Evolutionary conservation across 2,113 vertebrate species (phyloP).

Genomic region (Synchiropus splendidus): DNA sequence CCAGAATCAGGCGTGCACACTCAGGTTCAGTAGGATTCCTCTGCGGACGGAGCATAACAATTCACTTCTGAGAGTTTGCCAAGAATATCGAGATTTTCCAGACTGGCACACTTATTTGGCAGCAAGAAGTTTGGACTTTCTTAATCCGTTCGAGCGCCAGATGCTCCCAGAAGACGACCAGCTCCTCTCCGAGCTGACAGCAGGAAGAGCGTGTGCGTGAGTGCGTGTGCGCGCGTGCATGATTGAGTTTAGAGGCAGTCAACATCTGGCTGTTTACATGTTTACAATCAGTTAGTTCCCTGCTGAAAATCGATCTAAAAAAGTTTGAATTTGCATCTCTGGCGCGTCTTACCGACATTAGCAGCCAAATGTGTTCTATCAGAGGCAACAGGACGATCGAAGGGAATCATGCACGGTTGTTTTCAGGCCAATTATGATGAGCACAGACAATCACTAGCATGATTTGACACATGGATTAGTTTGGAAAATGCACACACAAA

Average conservation of each 20-base stretch:
- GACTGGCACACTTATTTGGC: constrained; percentile 25
- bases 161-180: constrained; percentile 33
- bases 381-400: too few species aligned
- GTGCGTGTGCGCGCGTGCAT: not conserved
- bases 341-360: too few species aligned
- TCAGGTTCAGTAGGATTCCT: constrained; percentile 4
- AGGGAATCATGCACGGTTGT: too few species aligned
- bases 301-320: too few species aligned
- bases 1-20: constrained; percentile 1
- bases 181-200: constrained; percentile 33
- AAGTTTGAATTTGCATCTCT: too few species aligned
- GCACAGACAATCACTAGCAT: too few species aligned
- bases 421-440: too few species aligned
- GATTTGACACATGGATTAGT: too few species aligned
- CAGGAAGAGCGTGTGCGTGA: not conserved
- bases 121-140: constrained; percentile 17
- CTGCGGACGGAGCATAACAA: not conserved
- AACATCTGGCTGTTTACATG: not conserved
- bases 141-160: constrained; percentile 54
- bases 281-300: not conserved
- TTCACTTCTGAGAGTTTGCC: constrained; percentile 14
- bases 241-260: not conserved
- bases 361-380: too few species aligned
- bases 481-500: too few species aligned
- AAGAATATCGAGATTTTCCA: constrained; percentile 11